Evolutionary conservation across 2,888 invertebrate species (phyloP).

Genomic region (Xestia sexstrigata): DNA sequence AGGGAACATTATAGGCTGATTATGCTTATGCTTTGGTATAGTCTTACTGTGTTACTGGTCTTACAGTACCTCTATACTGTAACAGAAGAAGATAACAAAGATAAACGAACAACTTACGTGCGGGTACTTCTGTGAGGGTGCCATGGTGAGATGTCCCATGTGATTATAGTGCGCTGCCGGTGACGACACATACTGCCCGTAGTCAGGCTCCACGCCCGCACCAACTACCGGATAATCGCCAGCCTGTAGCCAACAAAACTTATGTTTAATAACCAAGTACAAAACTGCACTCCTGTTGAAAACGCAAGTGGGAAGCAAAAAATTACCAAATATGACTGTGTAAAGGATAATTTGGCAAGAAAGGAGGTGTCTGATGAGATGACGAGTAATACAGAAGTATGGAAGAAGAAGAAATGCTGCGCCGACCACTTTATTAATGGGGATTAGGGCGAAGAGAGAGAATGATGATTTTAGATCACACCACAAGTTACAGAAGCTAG

Average conservation of each 20-base stretch:
- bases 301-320: not conserved
- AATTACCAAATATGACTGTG: not conserved
- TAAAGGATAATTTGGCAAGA: too few species aligned
- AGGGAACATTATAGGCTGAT: too few species aligned
- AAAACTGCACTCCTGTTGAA: too few species aligned
- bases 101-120: constrained; percentile 80
- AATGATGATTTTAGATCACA: not conserved
- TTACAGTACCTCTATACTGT: not conserved
- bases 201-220: constrained; percentile 86
- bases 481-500: not conserved
- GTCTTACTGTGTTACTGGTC: not conserved
- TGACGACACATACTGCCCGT: constrained; percentile 89
- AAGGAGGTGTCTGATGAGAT: too few species aligned
- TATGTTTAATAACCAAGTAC: not conserved
- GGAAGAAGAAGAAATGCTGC: too few species aligned
- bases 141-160: constrained; percentile 90
- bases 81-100: not conserved
- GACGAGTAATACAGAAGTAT: too few species aligned
- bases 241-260: constrained; percentile 73
- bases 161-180: constrained; percentile 89
- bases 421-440: too few species aligned
- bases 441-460: too few species aligned
- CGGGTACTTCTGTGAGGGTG: constrained; percentile 89
- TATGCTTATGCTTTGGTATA: not conserved
- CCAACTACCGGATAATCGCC: constrained; percentile 86